phyloP scores from a whole-genome alignment of 2,113 vertebrate species.

The Malurus alboscapulatus region DNA sequence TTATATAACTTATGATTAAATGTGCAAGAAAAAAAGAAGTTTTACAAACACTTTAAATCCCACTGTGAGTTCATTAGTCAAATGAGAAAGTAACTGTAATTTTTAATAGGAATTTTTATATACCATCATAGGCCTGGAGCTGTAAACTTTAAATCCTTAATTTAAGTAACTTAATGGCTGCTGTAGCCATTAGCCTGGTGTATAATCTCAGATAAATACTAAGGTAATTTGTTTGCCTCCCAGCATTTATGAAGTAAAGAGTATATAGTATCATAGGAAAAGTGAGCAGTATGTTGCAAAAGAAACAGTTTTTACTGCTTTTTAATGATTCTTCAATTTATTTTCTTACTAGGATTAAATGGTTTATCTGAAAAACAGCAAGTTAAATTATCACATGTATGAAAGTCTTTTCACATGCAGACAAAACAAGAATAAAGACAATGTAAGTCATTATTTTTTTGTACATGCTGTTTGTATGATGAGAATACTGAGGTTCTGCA shows the following conservation, averaged over 20 bases:
- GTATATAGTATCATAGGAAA: background rate
- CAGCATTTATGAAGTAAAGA: background rate
- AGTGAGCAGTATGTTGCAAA: background rate
- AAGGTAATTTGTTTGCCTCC: background rate
- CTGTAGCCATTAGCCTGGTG: background rate
- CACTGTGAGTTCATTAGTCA: constrained; percentile 50
- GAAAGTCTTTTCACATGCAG: background rate
- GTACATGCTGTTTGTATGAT: accelerated
- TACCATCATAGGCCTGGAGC: background rate
- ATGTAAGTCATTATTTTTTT: background rate
- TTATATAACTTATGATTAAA: background rate
- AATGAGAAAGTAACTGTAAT: background rate
- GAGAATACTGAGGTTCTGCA: background rate
- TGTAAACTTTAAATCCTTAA: background rate
- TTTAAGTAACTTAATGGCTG: background rate
- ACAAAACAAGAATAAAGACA: background rate
- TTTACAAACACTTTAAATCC: constrained; percentile 40
- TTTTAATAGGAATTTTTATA: constrained; percentile 4
- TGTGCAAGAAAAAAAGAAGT: constrained; percentile 22
- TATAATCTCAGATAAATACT: background rate
- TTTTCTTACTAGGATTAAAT: background rate
- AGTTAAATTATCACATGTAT: background rate
- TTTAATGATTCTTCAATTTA: background rate
- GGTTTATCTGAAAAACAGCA: background rate
- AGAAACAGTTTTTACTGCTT: background rate